Evolutionary conservation across 2,113 vertebrate species (phyloP).

Genomic region (Pterocles gutturalis): DNA sequence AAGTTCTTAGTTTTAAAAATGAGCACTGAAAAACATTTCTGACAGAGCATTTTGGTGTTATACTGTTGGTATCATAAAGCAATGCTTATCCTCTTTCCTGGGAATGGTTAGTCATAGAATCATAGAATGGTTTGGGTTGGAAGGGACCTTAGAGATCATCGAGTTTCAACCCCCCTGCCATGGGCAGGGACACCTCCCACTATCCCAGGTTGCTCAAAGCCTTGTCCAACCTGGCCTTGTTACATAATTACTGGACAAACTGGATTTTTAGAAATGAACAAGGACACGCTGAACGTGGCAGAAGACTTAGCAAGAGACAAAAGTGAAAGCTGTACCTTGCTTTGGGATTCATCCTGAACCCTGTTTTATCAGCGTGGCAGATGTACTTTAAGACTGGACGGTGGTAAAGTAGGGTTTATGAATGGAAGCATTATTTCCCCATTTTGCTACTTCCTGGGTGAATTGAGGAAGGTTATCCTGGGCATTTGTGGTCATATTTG

Average conservation of each 20-base stretch:
- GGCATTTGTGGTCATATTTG: background rate
- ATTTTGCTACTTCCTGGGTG: background rate
- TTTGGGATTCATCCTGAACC: background rate
- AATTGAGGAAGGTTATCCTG: background rate
- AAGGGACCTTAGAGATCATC: too few relatives aligned
- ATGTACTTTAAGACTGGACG: background rate
- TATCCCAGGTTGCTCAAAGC: too few relatives aligned
- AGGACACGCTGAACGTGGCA: background rate
- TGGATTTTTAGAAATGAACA: background rate
- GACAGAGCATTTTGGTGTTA: background rate
- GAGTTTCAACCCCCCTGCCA: too few relatives aligned
- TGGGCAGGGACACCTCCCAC: too few relatives aligned
- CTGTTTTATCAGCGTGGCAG: background rate
- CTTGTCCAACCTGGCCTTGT: too few relatives aligned
- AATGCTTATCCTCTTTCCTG: background rate
- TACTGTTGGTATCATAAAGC: background rate
- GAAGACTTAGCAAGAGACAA: background rate
- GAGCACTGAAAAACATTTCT: background rate
- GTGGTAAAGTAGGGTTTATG: background rate
- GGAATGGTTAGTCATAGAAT: background rate
- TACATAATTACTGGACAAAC: background rate
- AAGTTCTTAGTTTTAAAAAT: background rate
- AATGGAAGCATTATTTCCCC: background rate
- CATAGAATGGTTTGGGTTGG: too few relatives aligned
- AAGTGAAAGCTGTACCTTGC: background rate